phyloP scores from a whole-genome alignment of 2,888 invertebrate genomes.

The Baronia brevicornis region DNA sequence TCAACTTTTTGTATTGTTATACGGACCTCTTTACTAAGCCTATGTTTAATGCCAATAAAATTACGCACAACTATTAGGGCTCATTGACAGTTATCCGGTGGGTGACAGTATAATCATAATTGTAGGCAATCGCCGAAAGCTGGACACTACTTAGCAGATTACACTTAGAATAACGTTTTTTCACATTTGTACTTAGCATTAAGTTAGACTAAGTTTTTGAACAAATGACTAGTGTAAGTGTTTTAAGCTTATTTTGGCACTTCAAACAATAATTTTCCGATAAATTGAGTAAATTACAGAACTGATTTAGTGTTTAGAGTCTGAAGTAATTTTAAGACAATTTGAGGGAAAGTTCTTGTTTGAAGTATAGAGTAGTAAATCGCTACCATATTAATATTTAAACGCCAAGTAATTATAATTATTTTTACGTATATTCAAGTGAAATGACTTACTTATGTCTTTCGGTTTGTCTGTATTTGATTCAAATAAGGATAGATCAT shows the following conservation, averaged over 20 bases:
- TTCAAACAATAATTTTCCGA: slow-evolving; percentile 56
- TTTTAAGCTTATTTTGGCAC: slow-evolving; percentile 30
- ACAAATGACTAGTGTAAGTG: slow-evolving; percentile 33
- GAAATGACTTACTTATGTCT: no score
- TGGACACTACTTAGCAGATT: slow-evolving; percentile 17
- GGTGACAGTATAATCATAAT: slow-evolving; percentile 1
- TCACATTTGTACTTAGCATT: slow-evolving; percentile 56
- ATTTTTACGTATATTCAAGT: no score
- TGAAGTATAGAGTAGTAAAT: slow-evolving; percentile 36
- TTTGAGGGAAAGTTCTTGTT: slow-evolving; percentile 54
- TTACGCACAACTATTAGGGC: slow-evolving; percentile 13
- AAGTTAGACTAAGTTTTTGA: slow-evolving; percentile 37
- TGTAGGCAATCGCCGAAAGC: no score
- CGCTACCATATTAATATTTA: slow-evolving; percentile 14
- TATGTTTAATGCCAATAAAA: slow-evolving; percentile 2
- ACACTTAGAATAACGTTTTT: slow-evolving; percentile 45
- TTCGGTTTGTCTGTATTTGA: no score
- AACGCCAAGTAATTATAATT: no score
- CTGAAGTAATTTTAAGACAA: slow-evolving; percentile 44
- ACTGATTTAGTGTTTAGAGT: slow-evolving; percentile 56
- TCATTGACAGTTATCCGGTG: slow-evolving; percentile 1
- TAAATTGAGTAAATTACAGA: slow-evolving; percentile 29
- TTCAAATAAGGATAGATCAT: no score
- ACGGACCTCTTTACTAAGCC: no score
- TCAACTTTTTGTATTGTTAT: no score